Evolutionary conservation across 2,797 vertebrate species (phyloP).

Genomic region (Ctenochaetus hawaiiensis): DNA sequence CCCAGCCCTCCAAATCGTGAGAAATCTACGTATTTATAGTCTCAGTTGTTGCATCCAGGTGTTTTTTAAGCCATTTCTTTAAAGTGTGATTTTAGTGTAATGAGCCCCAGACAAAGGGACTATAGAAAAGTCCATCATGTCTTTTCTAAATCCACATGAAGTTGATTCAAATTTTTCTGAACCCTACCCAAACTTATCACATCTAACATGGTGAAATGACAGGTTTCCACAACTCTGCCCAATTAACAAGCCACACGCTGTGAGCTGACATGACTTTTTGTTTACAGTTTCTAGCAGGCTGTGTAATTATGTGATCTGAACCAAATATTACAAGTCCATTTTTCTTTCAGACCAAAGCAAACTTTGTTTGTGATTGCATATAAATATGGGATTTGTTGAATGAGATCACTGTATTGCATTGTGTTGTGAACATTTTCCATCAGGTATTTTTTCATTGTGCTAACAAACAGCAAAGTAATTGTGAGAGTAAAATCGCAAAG

Average conservation of each 20-base stretch:
- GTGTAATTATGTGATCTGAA: constrained; percentile 23
- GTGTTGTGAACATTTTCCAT: neutral
- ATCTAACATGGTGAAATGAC: constrained; percentile 29
- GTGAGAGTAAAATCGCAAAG: constrained; percentile 20
- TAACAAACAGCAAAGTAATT: constrained; percentile 13
- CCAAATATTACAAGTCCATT: neutral
- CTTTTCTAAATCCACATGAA: constrained; percentile 2
- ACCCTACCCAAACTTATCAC: constrained; percentile 37
- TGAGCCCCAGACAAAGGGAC: constrained; percentile 7
- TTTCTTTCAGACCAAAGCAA: constrained; percentile 12
- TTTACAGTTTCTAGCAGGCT: constrained; percentile 22
- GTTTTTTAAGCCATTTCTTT: too few relatives aligned
- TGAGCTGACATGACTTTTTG: constrained; percentile 47
- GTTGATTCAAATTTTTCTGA: constrained; percentile 32
- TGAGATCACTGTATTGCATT: neutral
- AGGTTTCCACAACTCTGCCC: constrained; percentile 59
- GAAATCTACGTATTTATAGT: neutral
- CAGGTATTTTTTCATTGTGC: neutral
- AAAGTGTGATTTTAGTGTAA: constrained; percentile 1
- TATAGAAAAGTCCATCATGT: neutral
- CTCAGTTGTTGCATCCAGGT: too few relatives aligned
- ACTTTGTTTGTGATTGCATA: neutral
- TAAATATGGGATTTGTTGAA: neutral
- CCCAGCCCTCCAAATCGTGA: neutral
- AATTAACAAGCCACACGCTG: constrained; percentile 66